Base-by-base conservation (phyloP, 92 coral and sea anemone genomes). In the Parazoanthus swiftii region DNA sequence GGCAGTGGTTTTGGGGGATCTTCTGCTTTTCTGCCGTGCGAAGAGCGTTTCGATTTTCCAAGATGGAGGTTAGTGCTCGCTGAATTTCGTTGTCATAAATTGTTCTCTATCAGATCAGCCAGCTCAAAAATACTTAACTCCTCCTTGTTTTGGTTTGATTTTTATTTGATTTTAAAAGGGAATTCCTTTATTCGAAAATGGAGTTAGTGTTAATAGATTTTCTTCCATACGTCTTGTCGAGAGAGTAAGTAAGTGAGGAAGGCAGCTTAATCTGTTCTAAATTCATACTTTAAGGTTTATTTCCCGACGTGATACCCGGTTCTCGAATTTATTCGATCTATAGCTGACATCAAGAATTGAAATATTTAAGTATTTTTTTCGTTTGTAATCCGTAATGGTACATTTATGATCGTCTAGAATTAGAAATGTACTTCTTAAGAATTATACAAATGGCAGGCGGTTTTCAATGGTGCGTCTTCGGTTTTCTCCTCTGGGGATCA, bases 31-130 rank as follows among this genome's bases (percentile, higher is more conserved):
- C 50, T 15, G 14, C 63, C 81, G n/a, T 39, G 33, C 63, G 29
- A 74, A 48, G 77, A 65, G 82, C 36, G 42, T 67, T 29, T 66
- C 70, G n/a, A 67, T 56, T 79, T 75, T 85, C 66, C 59, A 84
- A 84, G 68, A 84, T 84, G 87, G 87, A 84, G 87, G 87, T 84
- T 68, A 84, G 87, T 84, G 79, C 39, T 11, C 23, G 46, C 76
- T n/a, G 39, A 36, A 26, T 29, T 14, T 68, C 13, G 35, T 23
- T 58, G 25, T 13, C 44, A 0, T 8, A 48, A 38, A 1, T 78
- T 25, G 5, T 9, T 78, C 8, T 54, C 36, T 8, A 50, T 29
- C 65, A 14, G 18, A 63, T 63, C 68, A 63, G 70, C n/a, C n/a
- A 63, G 26, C 70, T 3, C 70, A 20, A 5, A 63, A 63, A 8